A percentile compares a stretch with the other conserved stretches of the same genome.
These are phyloP conservation scores for Batillaria attramentaria DNA, from an alignment of 1,140 invertebrate genomes.

Conservation along the genomic window DNA sequence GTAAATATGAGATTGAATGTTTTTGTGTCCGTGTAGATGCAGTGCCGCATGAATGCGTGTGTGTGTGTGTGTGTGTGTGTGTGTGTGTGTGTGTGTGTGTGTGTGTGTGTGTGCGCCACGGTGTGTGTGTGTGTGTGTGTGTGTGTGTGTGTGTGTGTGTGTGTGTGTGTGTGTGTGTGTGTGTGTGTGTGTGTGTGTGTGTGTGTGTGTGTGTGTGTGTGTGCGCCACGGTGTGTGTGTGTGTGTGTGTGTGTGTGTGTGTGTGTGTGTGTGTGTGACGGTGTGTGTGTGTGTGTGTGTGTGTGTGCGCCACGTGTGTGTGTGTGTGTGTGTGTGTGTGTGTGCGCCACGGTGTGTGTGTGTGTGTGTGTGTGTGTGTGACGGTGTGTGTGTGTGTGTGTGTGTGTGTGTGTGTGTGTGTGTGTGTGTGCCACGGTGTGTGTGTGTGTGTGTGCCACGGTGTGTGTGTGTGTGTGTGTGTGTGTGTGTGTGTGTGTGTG, in stretches of 20 bases:
- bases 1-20: neutral
- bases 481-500: neutral
- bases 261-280: neutral
- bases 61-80: neutral
- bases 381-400: neutral
- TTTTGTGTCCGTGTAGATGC: neutral
- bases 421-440: neutral
- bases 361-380: neutral
- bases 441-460: too few relatives aligned
- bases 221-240: constrained; percentile 10
- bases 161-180: constrained; percentile 11
- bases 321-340: neutral
- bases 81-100: neutral
- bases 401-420: neutral
- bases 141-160: constrained; percentile 24
- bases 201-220: constrained; percentile 10
- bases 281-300: neutral
- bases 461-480: too few relatives aligned
- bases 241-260: constrained; percentile 17
- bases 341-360: neutral
- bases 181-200: neutral
- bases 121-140: constrained; percentile 20
- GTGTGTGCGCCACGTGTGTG: neutral
- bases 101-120: constrained; percentile 3
- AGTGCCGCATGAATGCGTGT: neutral